Percentiles rank a stretch among this genome's conserved stretches.
These are phyloP conservation scores for Euproctis similis DNA, from an alignment of 2,888 invertebrate genomes.

Conservation along the genomic window DNA sequence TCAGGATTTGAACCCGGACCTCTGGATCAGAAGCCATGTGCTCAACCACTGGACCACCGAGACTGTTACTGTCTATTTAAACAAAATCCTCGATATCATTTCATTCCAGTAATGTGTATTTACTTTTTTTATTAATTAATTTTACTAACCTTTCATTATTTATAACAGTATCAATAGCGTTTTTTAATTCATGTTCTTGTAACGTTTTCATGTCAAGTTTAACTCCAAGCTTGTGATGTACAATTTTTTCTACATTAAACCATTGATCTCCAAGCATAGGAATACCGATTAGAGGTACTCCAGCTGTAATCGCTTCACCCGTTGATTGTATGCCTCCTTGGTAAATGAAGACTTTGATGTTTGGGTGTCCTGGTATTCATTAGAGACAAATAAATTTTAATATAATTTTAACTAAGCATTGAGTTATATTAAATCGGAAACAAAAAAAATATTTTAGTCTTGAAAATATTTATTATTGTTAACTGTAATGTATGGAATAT, in stretches of 20 bases:
- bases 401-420: too few species aligned
- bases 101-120: too few species aligned
- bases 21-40: too few species aligned
- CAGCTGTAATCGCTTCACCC: constrained; percentile 48
- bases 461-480: too few species aligned
- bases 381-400: too few species aligned
- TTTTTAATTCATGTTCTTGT: constrained; percentile 1
- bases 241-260: constrained; percentile 36
- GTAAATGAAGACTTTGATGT: constrained; percentile 56
- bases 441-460: too few species aligned
- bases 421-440: too few species aligned
- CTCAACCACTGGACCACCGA: too few species aligned
- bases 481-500: too few species aligned
- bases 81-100: too few species aligned
- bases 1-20: too few species aligned
- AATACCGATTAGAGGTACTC: constrained; percentile 46
- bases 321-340: constrained; percentile 58
- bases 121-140: neutral
- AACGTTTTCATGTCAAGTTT: constrained; percentile 5
- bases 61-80: too few species aligned
- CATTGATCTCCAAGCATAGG: constrained; percentile 52
- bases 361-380: constrained; percentile 51
- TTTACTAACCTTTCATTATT: constrained; percentile 3
- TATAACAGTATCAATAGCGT: constrained; percentile 5
- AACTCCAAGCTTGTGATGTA: constrained; percentile 9